Evolutionary conservation across 2,797 vertebrate species (phyloP).

Genomic region (Hyperoplus immaculatus): DNA sequence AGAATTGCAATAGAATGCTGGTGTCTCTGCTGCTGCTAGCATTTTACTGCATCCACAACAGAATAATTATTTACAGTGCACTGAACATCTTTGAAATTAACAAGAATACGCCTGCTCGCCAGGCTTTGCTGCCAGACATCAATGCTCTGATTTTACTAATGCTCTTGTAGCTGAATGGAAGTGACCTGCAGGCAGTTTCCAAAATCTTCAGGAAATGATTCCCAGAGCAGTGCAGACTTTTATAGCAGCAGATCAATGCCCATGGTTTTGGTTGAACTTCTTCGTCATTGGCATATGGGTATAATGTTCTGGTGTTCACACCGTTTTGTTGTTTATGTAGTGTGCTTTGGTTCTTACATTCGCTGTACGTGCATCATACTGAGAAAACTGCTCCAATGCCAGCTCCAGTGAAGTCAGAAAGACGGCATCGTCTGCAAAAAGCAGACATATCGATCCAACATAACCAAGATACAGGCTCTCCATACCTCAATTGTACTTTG

Average conservation of each 20-base stretch:
- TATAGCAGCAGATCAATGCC: background rate
- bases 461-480: conserved; percentile 36
- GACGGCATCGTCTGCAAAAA: conserved; percentile 46
- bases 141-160: background rate
- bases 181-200: conserved; percentile 2
- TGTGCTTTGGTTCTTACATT: background rate
- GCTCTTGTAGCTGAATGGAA: background rate
- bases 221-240: background rate
- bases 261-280: background rate
- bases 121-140: background rate
- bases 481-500: conserved; percentile 30
- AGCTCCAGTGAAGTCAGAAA: conserved; percentile 27
- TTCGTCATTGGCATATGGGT: background rate
- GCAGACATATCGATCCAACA: conserved; percentile 53
- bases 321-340: background rate
- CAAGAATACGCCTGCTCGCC: background rate
- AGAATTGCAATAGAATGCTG: too few relatives aligned
- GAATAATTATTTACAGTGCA: too few relatives aligned
- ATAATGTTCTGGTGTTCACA: background rate
- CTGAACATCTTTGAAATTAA: conserved; percentile 1
- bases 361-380: conserved; percentile 4
- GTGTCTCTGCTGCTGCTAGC: too few relatives aligned
- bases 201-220: background rate
- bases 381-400: conserved; percentile 14
- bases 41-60: too few relatives aligned